Conservation (phyloP, 2,888 invertebrate genomes). For the Sturmia bella region DNA sequence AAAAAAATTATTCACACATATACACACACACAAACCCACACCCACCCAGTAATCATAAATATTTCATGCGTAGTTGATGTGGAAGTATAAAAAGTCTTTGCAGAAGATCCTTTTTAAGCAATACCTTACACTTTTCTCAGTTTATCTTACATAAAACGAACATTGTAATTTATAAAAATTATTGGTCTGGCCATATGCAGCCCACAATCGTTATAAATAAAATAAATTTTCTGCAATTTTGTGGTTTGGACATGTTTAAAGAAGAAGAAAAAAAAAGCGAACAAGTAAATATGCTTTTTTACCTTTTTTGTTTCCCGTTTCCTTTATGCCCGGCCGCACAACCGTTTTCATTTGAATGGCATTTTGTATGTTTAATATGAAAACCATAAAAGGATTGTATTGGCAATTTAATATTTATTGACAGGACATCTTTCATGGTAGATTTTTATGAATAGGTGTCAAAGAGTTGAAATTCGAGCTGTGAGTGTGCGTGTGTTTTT, state of each 20-base stretch:
- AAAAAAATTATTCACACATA: too few species aligned
- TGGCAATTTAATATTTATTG: slow-evolving; percentile 79
- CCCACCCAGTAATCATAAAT: slow-evolving; percentile 39
- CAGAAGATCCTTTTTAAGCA: slow-evolving; percentile 29
- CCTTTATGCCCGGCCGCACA: slow-evolving; percentile 30
- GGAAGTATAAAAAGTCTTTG: slow-evolving; percentile 21
- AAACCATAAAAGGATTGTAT: slow-evolving; percentile 71
- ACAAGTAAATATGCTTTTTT: slow-evolving; percentile 49
- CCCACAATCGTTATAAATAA: slow-evolving; percentile 73
- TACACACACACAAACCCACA: too few species aligned
- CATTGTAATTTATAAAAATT: slow-evolving; percentile 78
- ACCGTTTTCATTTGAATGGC: slow-evolving; percentile 35
- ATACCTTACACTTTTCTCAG: slow-evolving; percentile 52
- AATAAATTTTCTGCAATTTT: slow-evolving; percentile 72
- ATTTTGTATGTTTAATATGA: slow-evolving; percentile 49
- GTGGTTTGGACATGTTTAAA: slow-evolving; percentile 68
- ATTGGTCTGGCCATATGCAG: slow-evolving; percentile 80
- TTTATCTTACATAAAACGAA: slow-evolving; percentile 73
- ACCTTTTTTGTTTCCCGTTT: slow-evolving; percentile 67
- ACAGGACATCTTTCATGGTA: slow-evolving; percentile 72
- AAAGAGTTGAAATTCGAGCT: slow-evolving; percentile 66
- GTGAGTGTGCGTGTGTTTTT: too few species aligned
- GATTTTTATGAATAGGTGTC: slow-evolving; percentile 72
- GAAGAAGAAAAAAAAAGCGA: slow-evolving; percentile 29
- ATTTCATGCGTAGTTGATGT: slow-evolving; percentile 44